Conservation (phyloP, 2,888 invertebrate species). For the Meteorus cinctellus region DNA sequence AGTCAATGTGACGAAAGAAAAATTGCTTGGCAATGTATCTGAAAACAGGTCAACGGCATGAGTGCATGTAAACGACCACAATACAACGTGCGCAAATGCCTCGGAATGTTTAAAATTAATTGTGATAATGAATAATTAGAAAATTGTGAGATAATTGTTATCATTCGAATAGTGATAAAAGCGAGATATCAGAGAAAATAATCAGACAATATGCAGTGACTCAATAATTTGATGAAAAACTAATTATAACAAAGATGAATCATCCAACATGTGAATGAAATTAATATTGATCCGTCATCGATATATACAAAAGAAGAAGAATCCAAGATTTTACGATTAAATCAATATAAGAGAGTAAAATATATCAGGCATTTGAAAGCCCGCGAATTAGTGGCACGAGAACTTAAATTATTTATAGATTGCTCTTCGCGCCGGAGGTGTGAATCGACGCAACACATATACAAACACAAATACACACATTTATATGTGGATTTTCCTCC, state of each 20-base stretch:
- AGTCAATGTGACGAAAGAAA: neutral
- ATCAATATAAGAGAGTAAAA: constrained; percentile 9
- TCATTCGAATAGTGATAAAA: neutral
- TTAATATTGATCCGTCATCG: neutral
- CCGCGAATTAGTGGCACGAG: constrained; percentile 41
- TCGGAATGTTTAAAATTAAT: neutral
- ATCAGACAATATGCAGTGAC: no score
- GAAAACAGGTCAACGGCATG: constrained; percentile 52
- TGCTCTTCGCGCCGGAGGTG: constrained; percentile 39
- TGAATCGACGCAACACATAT: constrained; percentile 33
- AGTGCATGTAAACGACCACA: constrained; percentile 45
- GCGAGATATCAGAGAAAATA: no score
- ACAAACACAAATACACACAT: neutral
- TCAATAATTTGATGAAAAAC: no score
- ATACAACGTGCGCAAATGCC: constrained; percentile 13
- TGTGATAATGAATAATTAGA: neutral
- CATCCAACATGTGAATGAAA: no score
- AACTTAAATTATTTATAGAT: constrained; percentile 41
- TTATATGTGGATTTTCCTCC: constrained; percentile 26
- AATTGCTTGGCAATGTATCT: constrained; percentile 49
- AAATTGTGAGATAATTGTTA: neutral
- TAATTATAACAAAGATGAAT: no score
- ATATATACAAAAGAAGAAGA: neutral
- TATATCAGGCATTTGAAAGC: constrained; percentile 31
- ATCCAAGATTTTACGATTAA: neutral